Percentiles rank a stretch among this genome's conserved stretches.
Conservation (phyloP, 2,113 vertebrate genomes). For the Equus przewalskii region DNA sequence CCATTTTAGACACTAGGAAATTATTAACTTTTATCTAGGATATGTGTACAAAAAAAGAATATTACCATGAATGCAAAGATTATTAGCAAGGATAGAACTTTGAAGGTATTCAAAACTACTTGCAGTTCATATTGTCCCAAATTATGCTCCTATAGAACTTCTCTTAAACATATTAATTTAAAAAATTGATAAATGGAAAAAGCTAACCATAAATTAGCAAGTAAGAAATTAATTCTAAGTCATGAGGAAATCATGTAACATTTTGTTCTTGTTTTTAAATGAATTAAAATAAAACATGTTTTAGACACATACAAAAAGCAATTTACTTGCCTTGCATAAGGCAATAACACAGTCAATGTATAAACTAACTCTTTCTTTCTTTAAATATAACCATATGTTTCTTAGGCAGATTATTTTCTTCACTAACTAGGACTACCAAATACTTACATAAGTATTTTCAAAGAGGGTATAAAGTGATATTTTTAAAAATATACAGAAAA, state of each 20-base stretch:
- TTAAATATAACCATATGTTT: neutral
- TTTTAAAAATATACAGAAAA: slow-evolving; percentile 57
- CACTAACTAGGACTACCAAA: neutral
- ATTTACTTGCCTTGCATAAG: slow-evolving; percentile 29
- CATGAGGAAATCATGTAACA: neutral
- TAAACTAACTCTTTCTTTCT: neutral
- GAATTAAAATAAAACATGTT: slow-evolving; percentile 29
- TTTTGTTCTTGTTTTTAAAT: slow-evolving; percentile 25
- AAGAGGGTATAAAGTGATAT: neutral
- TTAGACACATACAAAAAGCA: slow-evolving; percentile 7
- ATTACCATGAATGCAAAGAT: neutral
- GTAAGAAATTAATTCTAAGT: slow-evolving; percentile 31
- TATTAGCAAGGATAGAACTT: neutral
- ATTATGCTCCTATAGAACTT: slow-evolving; percentile 13
- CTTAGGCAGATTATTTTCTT: slow-evolving; percentile 14
- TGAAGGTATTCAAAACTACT: neutral
- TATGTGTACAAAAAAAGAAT: neutral
- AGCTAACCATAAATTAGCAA: slow-evolving; percentile 38
- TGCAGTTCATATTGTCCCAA: neutral
- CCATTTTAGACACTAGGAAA: neutral
- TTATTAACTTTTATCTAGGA: slow-evolving; percentile 27
- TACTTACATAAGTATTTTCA: slow-evolving; percentile 14
- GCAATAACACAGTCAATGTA: neutral
- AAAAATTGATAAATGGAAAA: slow-evolving; percentile 34
- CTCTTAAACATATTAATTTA: slow-evolving; percentile 32